phyloP scores from a whole-genome alignment of 2,888 invertebrate species.

The Melangyna quadrimaculata region DNA sequence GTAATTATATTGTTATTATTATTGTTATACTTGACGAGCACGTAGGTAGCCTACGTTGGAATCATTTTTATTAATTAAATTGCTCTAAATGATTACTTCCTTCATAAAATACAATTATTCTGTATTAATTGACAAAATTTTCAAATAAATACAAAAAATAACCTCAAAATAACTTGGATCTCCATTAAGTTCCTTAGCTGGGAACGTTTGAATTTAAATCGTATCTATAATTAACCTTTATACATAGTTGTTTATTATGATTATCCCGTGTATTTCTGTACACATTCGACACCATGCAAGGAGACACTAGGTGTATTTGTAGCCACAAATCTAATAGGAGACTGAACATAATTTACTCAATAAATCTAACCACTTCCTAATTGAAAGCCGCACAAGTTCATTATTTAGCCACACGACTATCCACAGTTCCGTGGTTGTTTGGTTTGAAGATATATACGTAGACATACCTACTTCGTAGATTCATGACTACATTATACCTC shows the following conservation, averaged over 20 bases:
- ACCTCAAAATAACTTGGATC: neutral
- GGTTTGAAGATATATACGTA: neutral
- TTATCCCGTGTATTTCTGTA: neutral
- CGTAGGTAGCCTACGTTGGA: neutral
- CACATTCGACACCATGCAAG: neutral
- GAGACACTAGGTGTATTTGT: neutral
- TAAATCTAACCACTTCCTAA: conserved; percentile 62
- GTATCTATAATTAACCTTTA: conserved; percentile 11
- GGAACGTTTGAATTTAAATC: neutral
- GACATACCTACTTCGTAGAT: neutral
- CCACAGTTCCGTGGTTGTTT: conserved; percentile 36
- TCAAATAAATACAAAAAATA: neutral
- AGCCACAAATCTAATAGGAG: conserved; percentile 23
- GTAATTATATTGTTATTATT: no score
- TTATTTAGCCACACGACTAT: conserved; percentile 19
- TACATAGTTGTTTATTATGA: neutral
- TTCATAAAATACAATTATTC: neutral
- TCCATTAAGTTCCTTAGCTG: neutral
- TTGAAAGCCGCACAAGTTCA: conserved; percentile 44
- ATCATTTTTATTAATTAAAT: neutral
- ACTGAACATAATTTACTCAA: conserved; percentile 41
- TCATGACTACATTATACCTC: neutral
- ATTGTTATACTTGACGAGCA: no score
- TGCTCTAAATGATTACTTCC: neutral
- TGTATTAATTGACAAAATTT: neutral